Evolutionary conservation across 2,113 vertebrate species (phyloP), one percentile per base, ranked within the genome.

Genomic region (Takifugu flavidus): DNA sequence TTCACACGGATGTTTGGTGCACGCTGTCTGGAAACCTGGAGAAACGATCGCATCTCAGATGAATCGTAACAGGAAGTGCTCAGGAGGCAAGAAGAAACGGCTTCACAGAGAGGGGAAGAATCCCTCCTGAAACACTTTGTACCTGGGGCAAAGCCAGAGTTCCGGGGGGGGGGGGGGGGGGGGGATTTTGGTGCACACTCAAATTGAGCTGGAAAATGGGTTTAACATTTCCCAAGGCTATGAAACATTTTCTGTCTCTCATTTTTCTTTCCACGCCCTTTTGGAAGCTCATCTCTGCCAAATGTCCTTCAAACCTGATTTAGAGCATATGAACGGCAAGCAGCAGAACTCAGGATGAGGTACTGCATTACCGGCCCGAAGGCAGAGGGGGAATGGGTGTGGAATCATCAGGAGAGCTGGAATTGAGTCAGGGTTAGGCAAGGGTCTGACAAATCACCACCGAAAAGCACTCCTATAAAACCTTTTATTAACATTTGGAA

Each of bases 221-320:
- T 59, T 64, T 54, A 62, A 15, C 69, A 43, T 6, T 61, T 74
- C 59, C 49, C 61, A 53, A 74, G 72, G 53, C 46, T 39, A 67
- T 73, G 46, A 86, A 85, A 54, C 78, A n/a, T 50, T 65, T 75
- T 76, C 79, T 69, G 70, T 84, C 73, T 59, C 50, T 78, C 62
- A 47, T 77, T 89, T 84, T 87, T 75, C 77, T 60, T 45, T 71
- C 81, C 85, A 73, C 78, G 82, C 79, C 79, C 72, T 44, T 43
- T 70, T 86, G 74, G 39, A 59, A 62, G 34, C 54, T 57, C 2
- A 1, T 51, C 49, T 50, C 62, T 80, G 79, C 85, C 79, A 85
- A 86, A 29, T 13, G 49, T 74, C 53, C 71, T 62, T 79, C 62
- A 61, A 77, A 47, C 6, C 13, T n/a, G n/a, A 47, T 47, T 14